phyloP scores from a whole-genome alignment of 2,888 invertebrate species.

The Cantharis rufa region DNA sequence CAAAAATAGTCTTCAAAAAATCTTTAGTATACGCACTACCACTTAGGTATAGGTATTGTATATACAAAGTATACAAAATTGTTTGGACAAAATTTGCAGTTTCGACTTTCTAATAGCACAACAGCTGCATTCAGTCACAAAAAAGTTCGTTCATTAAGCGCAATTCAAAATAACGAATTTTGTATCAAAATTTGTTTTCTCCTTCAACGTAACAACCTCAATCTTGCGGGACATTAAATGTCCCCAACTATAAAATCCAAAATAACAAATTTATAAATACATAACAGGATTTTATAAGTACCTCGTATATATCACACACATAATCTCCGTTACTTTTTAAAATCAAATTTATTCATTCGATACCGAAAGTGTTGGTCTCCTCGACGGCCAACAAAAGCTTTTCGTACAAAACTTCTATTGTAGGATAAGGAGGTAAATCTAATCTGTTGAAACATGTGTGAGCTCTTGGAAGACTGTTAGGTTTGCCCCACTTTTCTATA shows the following conservation, averaged over 20 bases:
- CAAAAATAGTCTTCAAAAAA: conserved; percentile 8
- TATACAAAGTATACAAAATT: conserved; percentile 11
- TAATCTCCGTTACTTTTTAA: background rate
- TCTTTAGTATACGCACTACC: conserved; percentile 8
- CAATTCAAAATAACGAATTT: background rate
- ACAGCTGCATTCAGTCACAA: conserved; percentile 27
- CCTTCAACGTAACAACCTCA: background rate
- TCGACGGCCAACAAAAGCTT: conserved; percentile 92
- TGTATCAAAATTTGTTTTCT: conserved; percentile 5
- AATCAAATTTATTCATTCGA: conserved; percentile 70
- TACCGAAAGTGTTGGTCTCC: conserved; percentile 95
- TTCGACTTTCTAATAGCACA: background rate
- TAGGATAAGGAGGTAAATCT: conserved; percentile 94
- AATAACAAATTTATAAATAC: conserved; percentile 1
- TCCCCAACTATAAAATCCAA: background rate
- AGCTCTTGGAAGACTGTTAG: conserved; percentile 90
- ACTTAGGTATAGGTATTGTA: background rate
- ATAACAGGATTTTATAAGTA: conserved; percentile 10
- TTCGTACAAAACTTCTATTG: conserved; percentile 87
- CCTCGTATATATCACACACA: background rate
- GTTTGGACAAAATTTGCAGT: conserved; percentile 8
- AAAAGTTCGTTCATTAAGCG: conserved; percentile 6
- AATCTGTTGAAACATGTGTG: conserved; percentile 98
- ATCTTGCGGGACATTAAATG: background rate
- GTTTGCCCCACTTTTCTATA: conserved; percentile 96